Evolutionary conservation across 2,888 invertebrate genomes (phyloP).

Genomic region (Urechis unicinctus): DNA sequence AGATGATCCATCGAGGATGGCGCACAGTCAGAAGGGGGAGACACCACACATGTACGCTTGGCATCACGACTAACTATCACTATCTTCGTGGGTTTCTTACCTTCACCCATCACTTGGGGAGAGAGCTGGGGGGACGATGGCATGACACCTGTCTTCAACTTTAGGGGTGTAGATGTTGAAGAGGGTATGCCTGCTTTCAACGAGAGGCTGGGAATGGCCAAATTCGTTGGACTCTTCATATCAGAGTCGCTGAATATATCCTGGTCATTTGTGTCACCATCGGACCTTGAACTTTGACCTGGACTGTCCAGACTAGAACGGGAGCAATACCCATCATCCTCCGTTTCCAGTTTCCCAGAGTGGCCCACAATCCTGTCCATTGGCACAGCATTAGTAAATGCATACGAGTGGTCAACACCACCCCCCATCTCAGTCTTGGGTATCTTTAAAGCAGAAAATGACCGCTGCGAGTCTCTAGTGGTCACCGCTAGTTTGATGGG

Average conservation of each 20-base stretch:
- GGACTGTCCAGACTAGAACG: constrained; percentile 23
- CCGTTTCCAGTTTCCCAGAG: too few relatives aligned
- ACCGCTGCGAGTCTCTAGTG: too few relatives aligned
- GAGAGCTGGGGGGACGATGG: neutral
- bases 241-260: constrained; percentile 5
- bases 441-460: neutral
- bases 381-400: too few relatives aligned
- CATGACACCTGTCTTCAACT: too few relatives aligned
- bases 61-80: constrained; percentile 4
- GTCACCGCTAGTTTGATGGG: too few relatives aligned
- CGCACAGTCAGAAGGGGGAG: neutral
- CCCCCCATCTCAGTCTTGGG: neutral
- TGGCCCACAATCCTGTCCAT: too few relatives aligned
- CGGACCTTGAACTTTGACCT: constrained; percentile 12
- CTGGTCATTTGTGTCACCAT: constrained; percentile 8
- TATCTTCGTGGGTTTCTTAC: neutral
- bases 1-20: neutral
- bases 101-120: neutral
- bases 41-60: neutral
- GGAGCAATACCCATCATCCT: constrained; percentile 25
- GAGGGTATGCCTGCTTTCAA: too few relatives aligned
- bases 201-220: neutral
- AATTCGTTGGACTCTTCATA: neutral
- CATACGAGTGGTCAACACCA: neutral
- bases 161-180: too few relatives aligned